phyloP scores from a whole-genome alignment of 2,888 invertebrate genomes.

The Agrotis segetum region DNA sequence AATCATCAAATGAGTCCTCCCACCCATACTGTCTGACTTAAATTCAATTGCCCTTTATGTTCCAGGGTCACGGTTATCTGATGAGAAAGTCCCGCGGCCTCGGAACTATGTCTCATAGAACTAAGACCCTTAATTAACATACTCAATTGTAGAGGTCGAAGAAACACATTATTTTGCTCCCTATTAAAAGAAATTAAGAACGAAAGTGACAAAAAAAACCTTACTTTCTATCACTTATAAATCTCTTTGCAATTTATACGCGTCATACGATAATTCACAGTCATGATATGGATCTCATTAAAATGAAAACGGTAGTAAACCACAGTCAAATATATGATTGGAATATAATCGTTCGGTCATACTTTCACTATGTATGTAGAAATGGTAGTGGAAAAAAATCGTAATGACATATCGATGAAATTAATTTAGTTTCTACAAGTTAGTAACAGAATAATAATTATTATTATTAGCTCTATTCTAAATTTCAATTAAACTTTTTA shows the following conservation, averaged over 20 bases:
- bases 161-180: too few relatives aligned
- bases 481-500: too few relatives aligned
- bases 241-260: conserved; percentile 2
- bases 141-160: too few relatives aligned
- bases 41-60: too few relatives aligned
- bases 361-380: conserved; percentile 54
- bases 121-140: too few relatives aligned
- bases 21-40: too few relatives aligned
- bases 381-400: neutral
- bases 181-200: too few relatives aligned
- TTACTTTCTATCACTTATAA: neutral
- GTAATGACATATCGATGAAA: conserved; percentile 13
- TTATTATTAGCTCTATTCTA: too few relatives aligned
- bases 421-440: neutral
- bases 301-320: conserved; percentile 28
- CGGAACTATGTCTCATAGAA: too few relatives aligned
- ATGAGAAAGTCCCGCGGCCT: too few relatives aligned
- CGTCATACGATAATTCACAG: conserved; percentile 9
- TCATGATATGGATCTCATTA: conserved; percentile 42
- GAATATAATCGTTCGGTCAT: conserved; percentile 36
- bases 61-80: too few relatives aligned
- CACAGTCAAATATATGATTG: conserved; percentile 42
- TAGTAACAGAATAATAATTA: neutral
- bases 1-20: too few relatives aligned
- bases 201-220: neutral